A percentile compares a stretch with the other conserved stretches of the same genome.
phyloP scores from a whole-genome alignment of 2,888 invertebrate genomes.

The Ramazzottius varieornatus region DNA sequence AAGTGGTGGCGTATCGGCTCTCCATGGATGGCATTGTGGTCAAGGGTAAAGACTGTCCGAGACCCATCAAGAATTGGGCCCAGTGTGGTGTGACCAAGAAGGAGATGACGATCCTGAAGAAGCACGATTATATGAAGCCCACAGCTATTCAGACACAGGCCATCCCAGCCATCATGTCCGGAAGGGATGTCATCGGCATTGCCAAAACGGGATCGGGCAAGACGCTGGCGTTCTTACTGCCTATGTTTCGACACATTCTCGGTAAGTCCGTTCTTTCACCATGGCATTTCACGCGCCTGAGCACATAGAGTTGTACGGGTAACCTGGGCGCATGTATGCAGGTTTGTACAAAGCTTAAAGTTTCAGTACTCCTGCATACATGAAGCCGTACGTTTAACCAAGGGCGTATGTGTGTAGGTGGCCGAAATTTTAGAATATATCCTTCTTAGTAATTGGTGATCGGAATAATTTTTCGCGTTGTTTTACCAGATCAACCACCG shows the following conservation, averaged over 20 bases:
- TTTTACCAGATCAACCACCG: constrained; percentile 61
- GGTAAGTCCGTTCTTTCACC: too few species aligned
- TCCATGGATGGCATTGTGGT: constrained; percentile 85
- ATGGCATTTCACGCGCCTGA: too few species aligned
- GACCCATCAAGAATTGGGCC: constrained; percentile 78
- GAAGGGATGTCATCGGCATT: constrained; percentile 86
- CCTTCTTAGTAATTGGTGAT: too few species aligned
- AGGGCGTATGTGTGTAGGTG: too few species aligned
- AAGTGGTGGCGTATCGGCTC: constrained; percentile 23
- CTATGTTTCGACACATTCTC: constrained; percentile 83
- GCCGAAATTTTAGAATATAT: too few species aligned
- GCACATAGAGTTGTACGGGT: too few species aligned
- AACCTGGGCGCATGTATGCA: too few species aligned
- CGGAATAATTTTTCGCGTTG: too few species aligned
- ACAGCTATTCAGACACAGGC: constrained; percentile 97
- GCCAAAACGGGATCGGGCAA: constrained; percentile 98
- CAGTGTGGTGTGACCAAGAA: constrained; percentile 92
- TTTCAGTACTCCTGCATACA: too few species aligned
- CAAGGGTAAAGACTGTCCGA: constrained; percentile 84
- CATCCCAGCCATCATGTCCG: constrained; percentile 72
- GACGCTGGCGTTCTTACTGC: constrained; percentile 83
- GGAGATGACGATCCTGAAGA: constrained; percentile 68
- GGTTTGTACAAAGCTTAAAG: too few species aligned
- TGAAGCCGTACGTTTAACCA: too few species aligned
- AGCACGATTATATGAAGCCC: constrained; percentile 71